phyloP scores from a whole-genome alignment of 2,797 vertebrate species.

The Ataeniobius toweri region DNA sequence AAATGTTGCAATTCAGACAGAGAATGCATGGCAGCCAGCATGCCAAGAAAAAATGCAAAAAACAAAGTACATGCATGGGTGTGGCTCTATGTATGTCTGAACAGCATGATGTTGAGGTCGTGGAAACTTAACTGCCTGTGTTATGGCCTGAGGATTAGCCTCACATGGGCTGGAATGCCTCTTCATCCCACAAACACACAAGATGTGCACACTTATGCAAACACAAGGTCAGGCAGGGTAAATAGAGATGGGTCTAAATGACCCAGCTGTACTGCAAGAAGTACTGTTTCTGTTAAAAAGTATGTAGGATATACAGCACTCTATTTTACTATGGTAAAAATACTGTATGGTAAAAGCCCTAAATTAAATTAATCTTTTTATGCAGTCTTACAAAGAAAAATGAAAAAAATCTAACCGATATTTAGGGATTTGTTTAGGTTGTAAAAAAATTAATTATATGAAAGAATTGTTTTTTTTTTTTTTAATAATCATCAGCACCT shows the following conservation, averaged over 20 bases:
- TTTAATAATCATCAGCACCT: not conserved
- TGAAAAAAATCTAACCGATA: not conserved
- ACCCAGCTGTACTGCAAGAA: conserved; percentile 40
- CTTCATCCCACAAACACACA: conserved; percentile 48
- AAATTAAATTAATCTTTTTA: not conserved
- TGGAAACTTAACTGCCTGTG: conserved; percentile 71
- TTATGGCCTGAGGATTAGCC: conserved; percentile 66
- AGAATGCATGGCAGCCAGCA: conserved; percentile 34
- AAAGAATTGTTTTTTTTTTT: not conserved
- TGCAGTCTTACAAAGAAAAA: not conserved
- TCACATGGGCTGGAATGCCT: conserved; percentile 60
- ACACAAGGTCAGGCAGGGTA: conserved; percentile 41
- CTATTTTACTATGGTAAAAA: not conserved
- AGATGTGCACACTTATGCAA: conserved; percentile 19
- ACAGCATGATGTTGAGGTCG: conserved; percentile 70
- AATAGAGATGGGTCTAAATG: conserved; percentile 33
- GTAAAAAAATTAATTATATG: not conserved
- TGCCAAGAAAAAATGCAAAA: conserved; percentile 14
- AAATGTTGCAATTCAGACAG: conserved; percentile 47
- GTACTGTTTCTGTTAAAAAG: conserved; percentile 18
- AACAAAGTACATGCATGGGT: conserved; percentile 14
- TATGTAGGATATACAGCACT: not conserved
- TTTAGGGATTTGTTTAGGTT: not conserved
- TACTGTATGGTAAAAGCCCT: not conserved
- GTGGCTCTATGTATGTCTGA: conserved; percentile 39